Percentiles rank a stretch among this genome's conserved stretches.
These are phyloP conservation scores for Sylvia atricapilla DNA, from an alignment of 2,113 vertebrate species.

Conservation along the genomic window DNA sequence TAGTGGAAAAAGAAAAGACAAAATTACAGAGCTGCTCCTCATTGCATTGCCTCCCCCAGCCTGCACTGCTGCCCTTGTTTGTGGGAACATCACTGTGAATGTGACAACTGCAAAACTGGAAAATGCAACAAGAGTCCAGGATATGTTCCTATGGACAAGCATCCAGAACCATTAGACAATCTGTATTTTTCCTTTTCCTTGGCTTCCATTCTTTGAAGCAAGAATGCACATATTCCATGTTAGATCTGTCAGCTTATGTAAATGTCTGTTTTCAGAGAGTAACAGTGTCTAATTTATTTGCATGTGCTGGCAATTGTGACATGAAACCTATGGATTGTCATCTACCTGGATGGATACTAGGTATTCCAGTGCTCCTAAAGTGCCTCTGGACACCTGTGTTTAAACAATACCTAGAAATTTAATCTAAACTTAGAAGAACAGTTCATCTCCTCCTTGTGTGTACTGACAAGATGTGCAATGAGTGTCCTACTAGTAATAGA, in stretches of 20 bases:
- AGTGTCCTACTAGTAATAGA: background rate
- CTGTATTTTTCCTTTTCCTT: background rate
- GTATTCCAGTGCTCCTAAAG: background rate
- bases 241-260: background rate
- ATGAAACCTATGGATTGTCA: background rate
- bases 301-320: background rate
- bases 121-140: accelerated
- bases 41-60: background rate
- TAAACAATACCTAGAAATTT: background rate
- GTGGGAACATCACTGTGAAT: background rate
- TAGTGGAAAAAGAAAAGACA: background rate
- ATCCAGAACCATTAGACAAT: background rate
- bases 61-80: accelerated
- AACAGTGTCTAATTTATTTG: background rate
- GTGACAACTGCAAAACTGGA: background rate
- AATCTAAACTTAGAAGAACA: background rate
- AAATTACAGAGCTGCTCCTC: background rate
- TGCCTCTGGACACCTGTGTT: background rate
- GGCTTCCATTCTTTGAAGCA: background rate
- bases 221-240: background rate
- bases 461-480: background rate
- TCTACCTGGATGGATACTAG: background rate
- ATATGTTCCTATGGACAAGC: background rate
- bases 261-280: background rate
- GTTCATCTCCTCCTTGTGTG: background rate